These are phyloP conservation scores for Magallana angulata DNA, from an alignment of 1,140 invertebrate species.

Conservation along the genomic window DNA sequence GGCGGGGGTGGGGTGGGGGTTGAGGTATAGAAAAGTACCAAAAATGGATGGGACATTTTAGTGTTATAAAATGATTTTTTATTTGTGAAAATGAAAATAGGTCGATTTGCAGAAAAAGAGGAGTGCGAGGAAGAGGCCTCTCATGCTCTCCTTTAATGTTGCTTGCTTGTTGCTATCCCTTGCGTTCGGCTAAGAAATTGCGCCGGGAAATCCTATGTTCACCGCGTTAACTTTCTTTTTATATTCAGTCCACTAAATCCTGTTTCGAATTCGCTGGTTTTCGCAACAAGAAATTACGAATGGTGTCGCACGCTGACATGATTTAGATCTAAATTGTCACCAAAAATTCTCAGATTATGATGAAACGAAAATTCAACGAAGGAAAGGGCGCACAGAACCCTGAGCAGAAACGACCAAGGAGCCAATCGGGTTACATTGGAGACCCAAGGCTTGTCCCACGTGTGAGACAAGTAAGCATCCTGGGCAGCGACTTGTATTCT, in stretches of 20 bases:
- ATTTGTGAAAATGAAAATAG: no score
- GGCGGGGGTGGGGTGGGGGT: no score
- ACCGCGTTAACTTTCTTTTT: background rate
- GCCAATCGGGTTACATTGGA: background rate
- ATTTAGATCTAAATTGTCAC: background rate
- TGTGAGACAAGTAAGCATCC: background rate
- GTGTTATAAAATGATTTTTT: no score
- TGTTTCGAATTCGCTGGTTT: slow-evolving; percentile 10
- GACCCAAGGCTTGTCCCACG: slow-evolving; percentile 15
- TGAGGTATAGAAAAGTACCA: no score
- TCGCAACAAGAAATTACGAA: background rate
- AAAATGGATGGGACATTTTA: no score
- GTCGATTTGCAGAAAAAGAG: no score
- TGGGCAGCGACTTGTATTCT: background rate
- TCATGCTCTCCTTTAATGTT: no score
- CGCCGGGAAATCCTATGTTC: background rate
- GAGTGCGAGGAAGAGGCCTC: no score
- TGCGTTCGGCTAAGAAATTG: no score
- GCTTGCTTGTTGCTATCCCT: no score
- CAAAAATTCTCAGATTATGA: background rate
- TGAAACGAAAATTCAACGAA: slow-evolving; percentile 32
- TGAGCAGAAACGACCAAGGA: slow-evolving; percentile 8
- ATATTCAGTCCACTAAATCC: background rate
- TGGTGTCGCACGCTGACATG: background rate
- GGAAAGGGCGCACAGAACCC: background rate